phyloP scores from a whole-genome alignment of 2,888 invertebrate species.

The Aquatica leii region DNA sequence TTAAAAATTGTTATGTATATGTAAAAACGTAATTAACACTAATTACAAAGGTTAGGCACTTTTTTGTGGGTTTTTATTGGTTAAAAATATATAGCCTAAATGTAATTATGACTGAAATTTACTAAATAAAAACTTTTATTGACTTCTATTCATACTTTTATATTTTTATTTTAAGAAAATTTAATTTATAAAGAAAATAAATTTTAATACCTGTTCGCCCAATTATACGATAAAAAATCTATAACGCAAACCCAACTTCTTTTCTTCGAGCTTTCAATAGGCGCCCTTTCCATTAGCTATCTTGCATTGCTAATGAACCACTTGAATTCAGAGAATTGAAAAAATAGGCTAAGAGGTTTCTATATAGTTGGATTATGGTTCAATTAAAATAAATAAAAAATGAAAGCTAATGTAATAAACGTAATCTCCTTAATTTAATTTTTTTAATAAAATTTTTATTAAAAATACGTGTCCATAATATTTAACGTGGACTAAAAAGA shows the following conservation, averaged over 20 bases:
- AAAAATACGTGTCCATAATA: no score
- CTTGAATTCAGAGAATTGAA: constrained; percentile 45
- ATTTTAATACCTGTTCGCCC: constrained; percentile 31
- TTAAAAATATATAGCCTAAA: no score
- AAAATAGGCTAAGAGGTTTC: constrained; percentile 45
- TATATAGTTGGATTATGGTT: constrained; percentile 46
- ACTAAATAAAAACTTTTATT: no score
- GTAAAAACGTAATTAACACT: no score
- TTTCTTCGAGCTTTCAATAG: constrained; percentile 34
- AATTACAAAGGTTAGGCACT: no score
- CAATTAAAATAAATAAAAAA: constrained; percentile 44
- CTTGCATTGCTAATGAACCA: constrained; percentile 53
- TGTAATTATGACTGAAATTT: no score
- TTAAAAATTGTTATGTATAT: no score
- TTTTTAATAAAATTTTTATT: no score
- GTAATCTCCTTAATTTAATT: neutral
- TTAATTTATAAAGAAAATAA: constrained; percentile 17
- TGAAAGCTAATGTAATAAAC: constrained; percentile 1
- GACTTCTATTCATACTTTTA: no score
- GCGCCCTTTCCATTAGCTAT: constrained; percentile 48
- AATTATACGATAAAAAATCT: constrained; percentile 34
- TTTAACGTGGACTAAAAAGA: no score
- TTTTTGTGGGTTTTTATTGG: no score
- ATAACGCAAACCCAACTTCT: constrained; percentile 34
- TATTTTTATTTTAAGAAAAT: no score